Conservation (phyloP, 2,113 vertebrate species). For the Oreochromis tanganicae region DNA sequence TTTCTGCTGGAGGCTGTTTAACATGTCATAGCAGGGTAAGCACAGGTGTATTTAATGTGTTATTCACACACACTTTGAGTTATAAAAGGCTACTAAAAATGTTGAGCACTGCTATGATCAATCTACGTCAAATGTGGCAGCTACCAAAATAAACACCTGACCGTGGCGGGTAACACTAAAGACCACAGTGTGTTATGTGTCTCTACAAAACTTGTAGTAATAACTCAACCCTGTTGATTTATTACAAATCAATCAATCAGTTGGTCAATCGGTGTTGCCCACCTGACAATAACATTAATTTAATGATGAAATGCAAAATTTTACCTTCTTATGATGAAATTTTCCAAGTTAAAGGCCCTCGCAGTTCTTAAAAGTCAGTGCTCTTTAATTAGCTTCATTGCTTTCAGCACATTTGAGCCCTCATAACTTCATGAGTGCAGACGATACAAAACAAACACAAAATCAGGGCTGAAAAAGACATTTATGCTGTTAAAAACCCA, state of each 20-base stretch:
- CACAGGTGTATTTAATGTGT: neutral
- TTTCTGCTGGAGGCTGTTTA: neutral
- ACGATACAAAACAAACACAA: neutral
- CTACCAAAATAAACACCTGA: neutral
- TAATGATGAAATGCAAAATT: neutral
- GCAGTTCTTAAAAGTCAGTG: neutral
- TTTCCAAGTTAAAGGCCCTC: neutral
- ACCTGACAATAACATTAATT: neutral
- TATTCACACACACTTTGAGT: neutral
- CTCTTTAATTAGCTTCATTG: neutral
- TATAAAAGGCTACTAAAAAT: neutral
- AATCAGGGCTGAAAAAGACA: neutral
- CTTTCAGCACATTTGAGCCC: neutral
- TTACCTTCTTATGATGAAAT: neutral
- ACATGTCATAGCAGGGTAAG: neutral
- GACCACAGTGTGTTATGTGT: neutral
- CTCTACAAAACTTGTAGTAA: neutral
- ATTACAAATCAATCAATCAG: neutral
- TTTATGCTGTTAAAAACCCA: neutral
- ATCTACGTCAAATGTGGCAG: neutral
- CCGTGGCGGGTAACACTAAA: neutral
- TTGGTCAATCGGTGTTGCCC: neutral
- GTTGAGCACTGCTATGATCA: neutral
- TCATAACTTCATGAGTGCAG: neutral
- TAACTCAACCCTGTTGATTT: neutral